A percentile compares a stretch with the other conserved stretches of the same genome.
Evolutionary conservation across 2,113 vertebrate species (phyloP).

Genomic region (Campylomormyrus numenius): DNA sequence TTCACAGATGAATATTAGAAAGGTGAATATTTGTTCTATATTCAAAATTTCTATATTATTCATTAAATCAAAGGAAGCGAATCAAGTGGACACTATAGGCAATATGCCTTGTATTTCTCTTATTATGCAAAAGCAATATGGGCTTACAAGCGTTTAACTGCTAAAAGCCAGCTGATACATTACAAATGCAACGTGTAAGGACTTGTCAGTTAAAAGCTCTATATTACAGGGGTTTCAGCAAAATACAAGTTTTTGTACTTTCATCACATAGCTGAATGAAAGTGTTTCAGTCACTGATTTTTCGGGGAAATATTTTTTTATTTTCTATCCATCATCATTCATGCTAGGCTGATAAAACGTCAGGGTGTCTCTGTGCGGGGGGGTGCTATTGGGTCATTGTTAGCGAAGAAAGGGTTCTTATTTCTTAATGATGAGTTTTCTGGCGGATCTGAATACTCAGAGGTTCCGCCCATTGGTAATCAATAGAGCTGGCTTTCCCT

Average conservation of each 20-base stretch:
- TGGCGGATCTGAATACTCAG: neutral
- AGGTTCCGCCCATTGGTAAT: conserved; percentile 20
- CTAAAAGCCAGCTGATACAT: neutral
- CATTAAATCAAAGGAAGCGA: neutral
- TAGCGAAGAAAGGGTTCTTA: neutral
- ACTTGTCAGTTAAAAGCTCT: neutral
- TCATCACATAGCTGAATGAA: neutral
- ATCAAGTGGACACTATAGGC: neutral
- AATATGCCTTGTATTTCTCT: neutral
- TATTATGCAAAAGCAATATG: neutral
- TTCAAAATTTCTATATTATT: neutral
- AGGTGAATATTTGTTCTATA: neutral
- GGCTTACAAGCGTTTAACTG: neutral
- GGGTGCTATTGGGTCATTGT: conserved; percentile 10
- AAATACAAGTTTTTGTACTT: neutral
- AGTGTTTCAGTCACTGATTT: neutral
- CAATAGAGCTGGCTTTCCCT: conserved; percentile 20
- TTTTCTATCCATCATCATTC: neutral
- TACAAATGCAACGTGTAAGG: neutral
- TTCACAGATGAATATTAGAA: neutral
- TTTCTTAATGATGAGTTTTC: conserved; percentile 19
- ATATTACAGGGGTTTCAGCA: neutral
- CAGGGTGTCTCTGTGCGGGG: neutral
- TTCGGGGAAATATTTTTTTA: neutral
- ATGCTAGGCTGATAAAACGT: neutral